Conservation (phyloP, 1,140 invertebrate species). For the Periplaneta americana region DNA sequence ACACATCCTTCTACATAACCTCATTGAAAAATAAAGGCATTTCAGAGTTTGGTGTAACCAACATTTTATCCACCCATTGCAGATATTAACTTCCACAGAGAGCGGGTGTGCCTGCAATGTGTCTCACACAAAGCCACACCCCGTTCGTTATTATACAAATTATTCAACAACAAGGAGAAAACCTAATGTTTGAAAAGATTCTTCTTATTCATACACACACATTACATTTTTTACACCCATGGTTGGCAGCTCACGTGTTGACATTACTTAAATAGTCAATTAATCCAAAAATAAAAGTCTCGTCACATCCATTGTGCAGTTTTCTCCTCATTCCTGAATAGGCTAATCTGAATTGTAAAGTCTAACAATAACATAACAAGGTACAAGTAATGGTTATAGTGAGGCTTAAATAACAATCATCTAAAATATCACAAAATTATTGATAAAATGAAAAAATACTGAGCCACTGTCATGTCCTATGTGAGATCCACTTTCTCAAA, state of each 20-base stretch:
- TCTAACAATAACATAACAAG: slow-evolving; percentile 32
- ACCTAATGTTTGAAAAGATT: slow-evolving; percentile 3
- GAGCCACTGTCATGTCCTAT: slow-evolving; percentile 23
- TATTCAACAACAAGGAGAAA: slow-evolving; percentile 29
- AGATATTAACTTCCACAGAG: slow-evolving; percentile 19
- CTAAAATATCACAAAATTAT: slow-evolving; percentile 33
- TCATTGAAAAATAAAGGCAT: slow-evolving; percentile 19
- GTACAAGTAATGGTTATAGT: slow-evolving; percentile 31
- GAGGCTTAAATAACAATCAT: slow-evolving; percentile 32
- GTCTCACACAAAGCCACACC: slow-evolving; percentile 17
- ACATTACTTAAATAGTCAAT: slow-evolving; percentile 6
- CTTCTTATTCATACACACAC: slow-evolving; percentile 1
- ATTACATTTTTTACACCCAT: background rate
- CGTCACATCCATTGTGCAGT: background rate
- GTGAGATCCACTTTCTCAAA: slow-evolving; percentile 17
- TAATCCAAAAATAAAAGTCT: slow-evolving; percentile 15
- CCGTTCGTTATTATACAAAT: slow-evolving; percentile 9
- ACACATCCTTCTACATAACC: slow-evolving; percentile 12
- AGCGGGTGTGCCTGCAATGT: slow-evolving; percentile 4
- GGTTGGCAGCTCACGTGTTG: background rate
- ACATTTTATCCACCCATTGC: slow-evolving; percentile 11
- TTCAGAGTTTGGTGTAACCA: slow-evolving; percentile 16
- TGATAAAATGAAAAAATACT: slow-evolving; percentile 29
- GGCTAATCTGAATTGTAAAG: slow-evolving; percentile 24
- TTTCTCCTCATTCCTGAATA: slow-evolving; percentile 28